Evolutionary conservation across 2,113 vertebrate species (phyloP), one percentile per base, ranked within the genome.

Genomic region (Heterochromis multidens): DNA sequence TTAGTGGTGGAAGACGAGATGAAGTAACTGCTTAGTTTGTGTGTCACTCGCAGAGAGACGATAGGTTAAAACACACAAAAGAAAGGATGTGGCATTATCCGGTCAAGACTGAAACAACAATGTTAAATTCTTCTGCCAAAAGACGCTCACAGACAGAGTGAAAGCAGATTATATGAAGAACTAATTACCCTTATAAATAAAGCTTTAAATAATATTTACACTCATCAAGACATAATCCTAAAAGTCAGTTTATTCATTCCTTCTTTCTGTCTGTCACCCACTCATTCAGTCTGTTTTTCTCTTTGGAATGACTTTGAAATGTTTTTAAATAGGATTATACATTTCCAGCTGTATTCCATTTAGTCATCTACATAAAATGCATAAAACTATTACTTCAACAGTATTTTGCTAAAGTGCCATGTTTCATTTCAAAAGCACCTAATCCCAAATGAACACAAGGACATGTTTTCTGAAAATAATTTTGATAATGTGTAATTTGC

Each of bases 301-400:
- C 76, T 82, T 82, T 85, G 65, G 21, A 31, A n/a, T 74, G 46
- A 54, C 70, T 74, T 74, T 74, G 43, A 87, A 29, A 88, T 78
- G 61, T 40, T 58, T 81, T 81, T 40, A 79, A 79, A 79, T 29
- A 27, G 49, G 35, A 84, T 58, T 31, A 35, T 4, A 1, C 8
- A 21, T 70, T 33, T 16, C 33, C 58, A 61, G 33, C 56, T 52
- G 46, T 57, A 19, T 35, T 77, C 60, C 33, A 83, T 62, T 70
- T 80, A 14, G 9, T 63, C 67, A 52, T 79, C 27, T 40, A 67
- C 31, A 17, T 59, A 61, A 60, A 56, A 82, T 82, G 19, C 37
- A 1, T 62, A 17, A 67, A 65, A 8, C 9, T 46, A 31, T 77
- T 31, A 35, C 40, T 72, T 79, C 61, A n/a, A 80, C 17, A n/a